Percentiles rank a stretch among this genome's conserved stretches.
These are phyloP conservation scores for Mystacides longicornis DNA, from an alignment of 2,888 invertebrate genomes.

Conservation along the genomic window DNA sequence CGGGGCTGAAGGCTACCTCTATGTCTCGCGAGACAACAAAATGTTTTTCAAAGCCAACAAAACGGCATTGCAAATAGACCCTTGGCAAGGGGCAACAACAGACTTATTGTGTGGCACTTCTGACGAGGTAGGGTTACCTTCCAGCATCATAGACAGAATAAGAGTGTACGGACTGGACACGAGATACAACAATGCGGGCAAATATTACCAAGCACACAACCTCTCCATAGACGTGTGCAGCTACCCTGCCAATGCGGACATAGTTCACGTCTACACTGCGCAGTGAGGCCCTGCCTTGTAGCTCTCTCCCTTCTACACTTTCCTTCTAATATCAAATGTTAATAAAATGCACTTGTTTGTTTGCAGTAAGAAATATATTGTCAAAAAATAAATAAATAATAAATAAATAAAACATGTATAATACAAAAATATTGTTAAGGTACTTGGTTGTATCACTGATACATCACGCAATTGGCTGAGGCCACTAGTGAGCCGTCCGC, in stretches of 20 bases:
- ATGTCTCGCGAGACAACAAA: not conserved
- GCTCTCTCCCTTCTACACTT: not conserved
- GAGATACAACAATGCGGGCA: slow-evolving; percentile 33
- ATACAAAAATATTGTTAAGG: too few relatives aligned
- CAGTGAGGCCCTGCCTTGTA: not conserved
- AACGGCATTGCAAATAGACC: not conserved
- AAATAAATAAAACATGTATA: too few relatives aligned
- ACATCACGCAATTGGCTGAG: too few relatives aligned
- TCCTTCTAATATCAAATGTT: not conserved
- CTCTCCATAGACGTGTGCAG: not conserved
- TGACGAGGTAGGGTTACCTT: slow-evolving; percentile 29
- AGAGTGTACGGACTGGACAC: slow-evolving; percentile 38
- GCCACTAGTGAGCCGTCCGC: too few relatives aligned
- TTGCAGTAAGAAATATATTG: not conserved
- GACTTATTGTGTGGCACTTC: not conserved
- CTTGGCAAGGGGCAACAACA: not conserved
- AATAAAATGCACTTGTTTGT: not conserved
- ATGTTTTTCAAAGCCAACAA: not conserved
- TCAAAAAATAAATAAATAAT: too few relatives aligned
- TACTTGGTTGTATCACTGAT: too few relatives aligned
- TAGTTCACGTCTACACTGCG: not conserved
- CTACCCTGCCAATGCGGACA: not conserved
- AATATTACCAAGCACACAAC: not conserved
- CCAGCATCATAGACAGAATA: slow-evolving; percentile 31
- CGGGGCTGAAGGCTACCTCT: not conserved